Percentiles rank a stretch among this genome's conserved stretches.
These are phyloP conservation scores for Garra rufa DNA, from an alignment of 2,113 vertebrate genomes.

Conservation along the genomic window DNA sequence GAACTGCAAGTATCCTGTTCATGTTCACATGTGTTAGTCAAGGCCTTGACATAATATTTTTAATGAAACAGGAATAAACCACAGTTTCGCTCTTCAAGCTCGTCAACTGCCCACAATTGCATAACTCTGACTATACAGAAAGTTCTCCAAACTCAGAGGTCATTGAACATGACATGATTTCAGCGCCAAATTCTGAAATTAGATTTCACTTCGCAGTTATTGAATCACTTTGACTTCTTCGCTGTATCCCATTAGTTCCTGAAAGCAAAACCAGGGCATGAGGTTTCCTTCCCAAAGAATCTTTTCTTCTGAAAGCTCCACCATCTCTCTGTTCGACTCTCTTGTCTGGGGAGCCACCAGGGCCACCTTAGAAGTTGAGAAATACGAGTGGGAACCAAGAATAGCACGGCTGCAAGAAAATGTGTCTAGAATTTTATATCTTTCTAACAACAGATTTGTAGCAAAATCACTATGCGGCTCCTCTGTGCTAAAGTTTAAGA, in stretches of 20 bases:
- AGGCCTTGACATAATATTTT: background rate
- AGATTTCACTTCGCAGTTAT: constrained; percentile 46
- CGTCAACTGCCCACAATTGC: background rate
- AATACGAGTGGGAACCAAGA: constrained; percentile 38
- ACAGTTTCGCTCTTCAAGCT: background rate
- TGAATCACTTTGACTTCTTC: constrained; percentile 38
- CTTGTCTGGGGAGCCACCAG: constrained; percentile 30
- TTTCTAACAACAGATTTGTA: constrained; percentile 34
- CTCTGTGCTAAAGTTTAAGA: constrained; percentile 1
- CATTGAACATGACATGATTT: constrained; percentile 30
- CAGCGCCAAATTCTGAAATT: constrained; percentile 32
- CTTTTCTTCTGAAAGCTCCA: constrained; percentile 1
- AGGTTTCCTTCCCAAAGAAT: constrained; percentile 39
- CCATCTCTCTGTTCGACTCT: constrained; percentile 24
- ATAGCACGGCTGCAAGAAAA: constrained; percentile 40
- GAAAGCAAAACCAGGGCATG: constrained; percentile 40
- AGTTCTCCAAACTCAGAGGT: constrained; percentile 25
- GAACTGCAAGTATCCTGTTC: background rate
- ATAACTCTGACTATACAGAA: constrained; percentile 5
- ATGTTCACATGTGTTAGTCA: background rate
- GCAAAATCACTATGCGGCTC: background rate
- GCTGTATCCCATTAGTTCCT: constrained; percentile 18
- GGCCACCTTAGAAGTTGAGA: constrained; percentile 34
- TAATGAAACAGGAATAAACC: background rate
- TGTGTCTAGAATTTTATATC: constrained; percentile 41